Conservation (phyloP, 2,113 vertebrate species). For the Nanger granti region DNA sequence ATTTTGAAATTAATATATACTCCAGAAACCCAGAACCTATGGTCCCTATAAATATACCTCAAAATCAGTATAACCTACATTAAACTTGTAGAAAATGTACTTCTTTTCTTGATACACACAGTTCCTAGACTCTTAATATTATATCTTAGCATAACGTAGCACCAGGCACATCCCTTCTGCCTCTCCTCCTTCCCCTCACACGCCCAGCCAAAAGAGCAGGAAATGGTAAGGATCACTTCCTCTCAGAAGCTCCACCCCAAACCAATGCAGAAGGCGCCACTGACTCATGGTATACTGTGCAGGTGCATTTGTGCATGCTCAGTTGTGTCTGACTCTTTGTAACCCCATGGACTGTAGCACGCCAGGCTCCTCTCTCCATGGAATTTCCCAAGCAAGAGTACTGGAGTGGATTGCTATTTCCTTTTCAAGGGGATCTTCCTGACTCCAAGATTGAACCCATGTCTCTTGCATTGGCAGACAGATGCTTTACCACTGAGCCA, state of each 20-base stretch:
- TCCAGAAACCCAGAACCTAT: not conserved
- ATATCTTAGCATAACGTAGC: not conserved
- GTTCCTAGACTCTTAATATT: not conserved
- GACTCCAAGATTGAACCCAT: not conserved
- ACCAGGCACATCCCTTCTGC: not conserved
- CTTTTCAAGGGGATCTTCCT: not conserved
- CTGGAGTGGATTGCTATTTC: not conserved
- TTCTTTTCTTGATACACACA: not conserved
- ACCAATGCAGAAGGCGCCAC: not conserved
- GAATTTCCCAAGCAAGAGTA: not conserved
- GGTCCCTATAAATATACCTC: not conserved
- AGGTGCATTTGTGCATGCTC: not conserved
- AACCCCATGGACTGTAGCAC: not conserved
- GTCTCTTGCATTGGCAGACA: not conserved
- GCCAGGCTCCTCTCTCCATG: not conserved
- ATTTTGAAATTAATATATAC: not conserved
- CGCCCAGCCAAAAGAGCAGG: not conserved
- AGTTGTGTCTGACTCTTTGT: not conserved
- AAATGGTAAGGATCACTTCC: not conserved
- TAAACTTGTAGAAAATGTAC: not conserved
- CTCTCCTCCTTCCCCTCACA: not conserved
- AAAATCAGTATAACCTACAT: not conserved
- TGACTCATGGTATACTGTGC: not conserved
- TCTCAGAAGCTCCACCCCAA: not conserved
- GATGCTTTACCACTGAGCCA: not conserved